Conservation (phyloP, 2,888 invertebrate genomes). For the Oscheius sp. region DNA sequence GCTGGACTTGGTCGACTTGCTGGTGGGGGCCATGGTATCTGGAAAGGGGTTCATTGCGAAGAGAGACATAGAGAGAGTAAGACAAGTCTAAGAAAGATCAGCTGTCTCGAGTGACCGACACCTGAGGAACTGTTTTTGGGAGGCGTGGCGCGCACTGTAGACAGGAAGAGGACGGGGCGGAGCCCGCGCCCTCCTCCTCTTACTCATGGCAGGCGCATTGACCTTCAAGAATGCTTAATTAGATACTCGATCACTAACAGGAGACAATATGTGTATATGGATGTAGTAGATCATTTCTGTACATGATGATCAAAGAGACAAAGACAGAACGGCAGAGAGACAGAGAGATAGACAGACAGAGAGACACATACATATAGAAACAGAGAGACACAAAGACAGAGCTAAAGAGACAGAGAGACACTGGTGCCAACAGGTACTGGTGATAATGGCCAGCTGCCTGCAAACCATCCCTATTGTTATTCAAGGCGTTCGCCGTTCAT, state of each 20-base stretch:
- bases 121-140: constrained; percentile 5
- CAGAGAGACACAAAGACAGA: too few species aligned
- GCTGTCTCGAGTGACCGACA: neutral
- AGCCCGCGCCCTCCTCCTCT: neutral
- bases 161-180: neutral
- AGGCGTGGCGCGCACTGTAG: constrained; percentile 18
- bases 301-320: too few species aligned
- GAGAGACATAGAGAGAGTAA: neutral
- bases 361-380: too few species aligned
- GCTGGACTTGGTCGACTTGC: constrained; percentile 44
- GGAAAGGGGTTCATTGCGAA: neutral
- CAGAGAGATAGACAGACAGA: too few species aligned
- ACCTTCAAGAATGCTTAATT: constrained; percentile 31
- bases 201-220: constrained; percentile 1
- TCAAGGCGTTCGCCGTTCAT: constrained; percentile 29
- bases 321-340: too few species aligned
- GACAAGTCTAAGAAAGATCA: neutral
- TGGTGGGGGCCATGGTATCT: constrained; percentile 25
- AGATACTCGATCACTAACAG: constrained; percentile 26
- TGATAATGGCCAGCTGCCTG: constrained; percentile 26
- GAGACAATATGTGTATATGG: neutral
- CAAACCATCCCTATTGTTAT: constrained; percentile 17
- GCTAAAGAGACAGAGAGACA: too few species aligned
- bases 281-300: too few species aligned
- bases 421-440: constrained; percentile 19